Percentiles rank a stretch among this genome's conserved stretches.
Conservation (phyloP, 2,888 invertebrate genomes). For the Branchinecta sandiegonensis region DNA sequence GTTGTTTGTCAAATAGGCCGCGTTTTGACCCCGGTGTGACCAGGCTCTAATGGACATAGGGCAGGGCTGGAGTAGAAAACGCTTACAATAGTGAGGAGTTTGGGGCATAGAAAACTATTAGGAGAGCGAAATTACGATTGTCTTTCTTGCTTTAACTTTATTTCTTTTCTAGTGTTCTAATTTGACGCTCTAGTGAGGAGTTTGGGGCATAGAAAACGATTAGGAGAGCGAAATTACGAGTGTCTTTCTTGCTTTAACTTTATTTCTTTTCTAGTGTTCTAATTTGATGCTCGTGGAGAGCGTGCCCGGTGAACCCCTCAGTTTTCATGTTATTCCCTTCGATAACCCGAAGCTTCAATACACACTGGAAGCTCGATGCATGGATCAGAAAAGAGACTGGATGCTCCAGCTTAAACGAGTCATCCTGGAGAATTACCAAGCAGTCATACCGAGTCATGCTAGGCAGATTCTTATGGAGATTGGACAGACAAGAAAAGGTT, state of each 20-base stretch:
- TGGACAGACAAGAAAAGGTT: conserved; percentile 59
- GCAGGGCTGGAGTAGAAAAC: too few relatives aligned
- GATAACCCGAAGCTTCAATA: conserved; percentile 84
- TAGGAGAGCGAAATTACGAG: neutral
- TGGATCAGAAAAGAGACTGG: conserved; percentile 75
- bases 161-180: neutral
- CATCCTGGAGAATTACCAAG: conserved; percentile 82
- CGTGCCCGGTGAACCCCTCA: conserved; percentile 79
- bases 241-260: neutral
- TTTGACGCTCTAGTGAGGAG: neutral
- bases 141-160: neutral
- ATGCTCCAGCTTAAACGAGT: conserved; percentile 64
- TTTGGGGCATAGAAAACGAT: neutral
- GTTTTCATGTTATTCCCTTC: conserved; percentile 92
- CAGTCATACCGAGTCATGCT: conserved; percentile 85
- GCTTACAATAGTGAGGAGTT: neutral
- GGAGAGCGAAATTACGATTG: neutral
- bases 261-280: conserved; percentile 59
- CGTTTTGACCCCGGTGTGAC: too few relatives aligned
- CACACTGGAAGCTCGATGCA: conserved; percentile 67
- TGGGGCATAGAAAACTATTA: neutral
- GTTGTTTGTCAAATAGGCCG: too few relatives aligned
- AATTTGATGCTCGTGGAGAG: conserved; percentile 94
- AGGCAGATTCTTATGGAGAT: conserved; percentile 78
- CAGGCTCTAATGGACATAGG: too few relatives aligned